Evolutionary conservation across 2,888 invertebrate species (phyloP), one percentile per base, ranked within the genome.

Genomic region (Cephus rjabovi): DNA sequence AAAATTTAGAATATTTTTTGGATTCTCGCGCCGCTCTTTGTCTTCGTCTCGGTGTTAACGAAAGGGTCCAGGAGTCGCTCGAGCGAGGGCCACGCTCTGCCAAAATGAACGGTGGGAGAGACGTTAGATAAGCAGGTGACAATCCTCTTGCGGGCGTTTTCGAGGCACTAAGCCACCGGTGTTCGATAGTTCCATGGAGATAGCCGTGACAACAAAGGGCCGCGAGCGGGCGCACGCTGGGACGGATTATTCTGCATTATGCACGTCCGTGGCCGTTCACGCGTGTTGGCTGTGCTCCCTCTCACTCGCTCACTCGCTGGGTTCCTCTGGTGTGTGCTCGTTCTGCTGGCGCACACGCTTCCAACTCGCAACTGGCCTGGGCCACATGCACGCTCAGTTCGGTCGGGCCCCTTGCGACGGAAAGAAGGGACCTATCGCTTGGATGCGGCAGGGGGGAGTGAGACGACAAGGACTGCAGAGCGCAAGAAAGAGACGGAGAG

Each of bases 121-220:
- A 71, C 70, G 75, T 75, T 77, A 87, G 88, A 88, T 88, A 88
- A 90, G 89, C 90, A 90, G 90, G 89, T 90, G 90, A 88, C 88
- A 88, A 90, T 90, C 89, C 88, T 89, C 89, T 90, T 90, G 90
- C 86, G 89, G 90, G 82, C 85, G 84, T 88, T 87, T 87, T 86
- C 85, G 84, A 88, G 86, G 87, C 87, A 87, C 83, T 71, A 71
- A 71, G 71, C 71, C 71, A 71, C 71, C 71, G 71, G 71, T 71
- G 71, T 71, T 71, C 71, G 71, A 71, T 71, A 71, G 71, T 30
- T 71, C 71, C 71, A 71, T 71, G 71, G 71, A 71, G 71, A 71
- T 71, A 71, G 71, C 31, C 71, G 71, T 33, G 71, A 71, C 71
- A 33, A 71, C 71, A 71, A 71, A 71, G 71, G 34, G 76, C 76